Evolutionary conservation across 1,140 invertebrate genomes (phyloP).

Genomic region (Armadillidium nasatum): DNA sequence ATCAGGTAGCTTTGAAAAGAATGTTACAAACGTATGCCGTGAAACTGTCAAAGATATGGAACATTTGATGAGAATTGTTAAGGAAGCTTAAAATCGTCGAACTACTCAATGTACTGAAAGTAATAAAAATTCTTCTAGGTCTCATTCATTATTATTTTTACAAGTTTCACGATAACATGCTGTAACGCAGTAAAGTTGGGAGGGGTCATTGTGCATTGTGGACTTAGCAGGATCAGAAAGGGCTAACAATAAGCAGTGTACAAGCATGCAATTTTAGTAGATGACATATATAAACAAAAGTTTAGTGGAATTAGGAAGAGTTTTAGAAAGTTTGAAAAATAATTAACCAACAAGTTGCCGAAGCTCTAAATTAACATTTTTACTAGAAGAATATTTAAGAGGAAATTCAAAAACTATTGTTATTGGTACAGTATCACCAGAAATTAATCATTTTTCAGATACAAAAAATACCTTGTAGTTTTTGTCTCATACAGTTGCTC

Average conservation of each 20-base stretch:
- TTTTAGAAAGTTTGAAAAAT: not conserved
- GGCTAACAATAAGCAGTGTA: not conserved
- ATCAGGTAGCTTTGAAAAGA: not conserved
- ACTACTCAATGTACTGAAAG: not conserved
- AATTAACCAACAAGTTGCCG: not conserved
- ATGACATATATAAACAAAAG: not conserved
- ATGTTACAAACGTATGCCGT: not conserved
- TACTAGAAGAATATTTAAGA: not conserved
- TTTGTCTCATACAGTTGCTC: not conserved
- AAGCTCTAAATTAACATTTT: not conserved
- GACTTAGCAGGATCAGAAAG: not conserved
- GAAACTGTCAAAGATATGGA: not conserved
- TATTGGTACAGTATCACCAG: not conserved
- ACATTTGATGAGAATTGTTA: not conserved
- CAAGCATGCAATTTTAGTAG: not conserved
- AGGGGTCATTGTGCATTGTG: not conserved
- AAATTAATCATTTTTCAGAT: not conserved
- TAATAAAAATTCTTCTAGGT: not conserved
- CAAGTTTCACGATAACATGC: not conserved
- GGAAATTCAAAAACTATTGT: not conserved
- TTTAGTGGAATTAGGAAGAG: conserved; percentile 8
- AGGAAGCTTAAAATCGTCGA: not conserved
- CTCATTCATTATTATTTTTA: not conserved
- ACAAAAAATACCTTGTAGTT: not conserved
- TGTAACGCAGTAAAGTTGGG: not conserved